These are phyloP conservation scores for Montipora sp. DNA, from an alignment of 64 coral and sea anemone species.

Conservation along the genomic window DNA sequence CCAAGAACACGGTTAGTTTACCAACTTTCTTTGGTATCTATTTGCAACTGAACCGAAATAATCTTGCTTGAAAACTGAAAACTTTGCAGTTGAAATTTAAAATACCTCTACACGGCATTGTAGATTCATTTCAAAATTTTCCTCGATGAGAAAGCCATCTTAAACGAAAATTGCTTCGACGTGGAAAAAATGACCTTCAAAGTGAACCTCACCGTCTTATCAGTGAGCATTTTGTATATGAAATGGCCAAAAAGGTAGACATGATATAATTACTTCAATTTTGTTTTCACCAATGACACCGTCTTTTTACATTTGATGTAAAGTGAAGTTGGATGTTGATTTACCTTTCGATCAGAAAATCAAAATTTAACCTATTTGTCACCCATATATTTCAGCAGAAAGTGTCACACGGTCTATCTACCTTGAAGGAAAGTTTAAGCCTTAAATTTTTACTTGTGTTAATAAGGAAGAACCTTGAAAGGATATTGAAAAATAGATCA, in stretches of 20 bases:
- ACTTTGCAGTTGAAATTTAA: background rate
- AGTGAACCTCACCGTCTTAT: background rate
- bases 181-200: background rate
- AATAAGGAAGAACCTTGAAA: background rate
- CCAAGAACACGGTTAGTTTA: constrained; percentile 3
- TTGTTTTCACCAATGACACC: background rate
- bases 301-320: background rate
- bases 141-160: background rate
- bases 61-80: background rate
- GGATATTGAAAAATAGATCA: background rate
- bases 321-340: background rate
- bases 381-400: background rate
- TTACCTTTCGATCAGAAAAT: background rate
- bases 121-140: background rate
- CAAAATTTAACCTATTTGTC: background rate
- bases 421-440: background rate
- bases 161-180: background rate
- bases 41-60: background rate
- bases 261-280: background rate
- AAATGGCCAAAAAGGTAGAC: background rate
- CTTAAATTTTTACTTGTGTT: background rate
- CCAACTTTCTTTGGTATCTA: background rate
- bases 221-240: background rate
- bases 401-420: background rate
- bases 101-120: background rate